A percentile compares a stretch with the other conserved stretches of the same genome.
Conservation (phyloP, 1,140 invertebrate genomes). For the Anoplophora glabripennis region DNA sequence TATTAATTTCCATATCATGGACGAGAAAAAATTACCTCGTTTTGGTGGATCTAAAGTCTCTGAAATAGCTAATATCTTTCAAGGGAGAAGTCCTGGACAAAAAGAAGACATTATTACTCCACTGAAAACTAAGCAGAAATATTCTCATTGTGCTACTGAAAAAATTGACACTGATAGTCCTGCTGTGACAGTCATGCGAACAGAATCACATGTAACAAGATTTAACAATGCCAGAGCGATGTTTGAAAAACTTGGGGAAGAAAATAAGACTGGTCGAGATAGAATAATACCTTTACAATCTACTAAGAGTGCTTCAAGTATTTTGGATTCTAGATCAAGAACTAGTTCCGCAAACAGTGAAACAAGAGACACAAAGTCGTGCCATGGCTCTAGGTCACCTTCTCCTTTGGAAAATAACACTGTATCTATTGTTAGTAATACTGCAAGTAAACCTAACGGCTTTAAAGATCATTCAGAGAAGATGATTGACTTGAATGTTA, state of each 20-base stretch:
- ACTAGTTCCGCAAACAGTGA: constrained; percentile 45
- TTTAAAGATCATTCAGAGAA: constrained; percentile 25
- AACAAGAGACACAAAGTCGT: constrained; percentile 35
- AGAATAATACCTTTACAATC: constrained; percentile 41
- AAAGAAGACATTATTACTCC: constrained; percentile 49
- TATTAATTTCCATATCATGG: constrained; percentile 46
- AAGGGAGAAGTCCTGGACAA: constrained; percentile 43
- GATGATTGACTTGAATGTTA: no score
- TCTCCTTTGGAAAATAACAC: constrained; percentile 31
- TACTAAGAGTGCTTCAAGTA: constrained; percentile 47
- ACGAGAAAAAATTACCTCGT: constrained; percentile 63
- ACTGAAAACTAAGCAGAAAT: constrained; percentile 44
- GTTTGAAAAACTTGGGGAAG: constrained; percentile 87
- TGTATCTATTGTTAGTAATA: no score
- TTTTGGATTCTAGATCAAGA: constrained; percentile 38
- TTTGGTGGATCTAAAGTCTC: constrained; percentile 78
- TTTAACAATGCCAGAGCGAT: constrained; percentile 91
- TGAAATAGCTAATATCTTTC: constrained; percentile 86
- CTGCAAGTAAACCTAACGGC: constrained; percentile 32
- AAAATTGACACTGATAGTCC: constrained; percentile 49
- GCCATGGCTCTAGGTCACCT: constrained; percentile 38
- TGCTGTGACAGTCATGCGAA: constrained; percentile 72
- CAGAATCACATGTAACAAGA: constrained; percentile 82
- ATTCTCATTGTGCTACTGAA: constrained; percentile 50
- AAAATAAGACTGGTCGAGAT: constrained; percentile 43